Percentiles rank a stretch among this genome's conserved stretches.
phyloP scores from a whole-genome alignment of 2,113 vertebrate genomes.

The Phylloscopus trochiloides region DNA sequence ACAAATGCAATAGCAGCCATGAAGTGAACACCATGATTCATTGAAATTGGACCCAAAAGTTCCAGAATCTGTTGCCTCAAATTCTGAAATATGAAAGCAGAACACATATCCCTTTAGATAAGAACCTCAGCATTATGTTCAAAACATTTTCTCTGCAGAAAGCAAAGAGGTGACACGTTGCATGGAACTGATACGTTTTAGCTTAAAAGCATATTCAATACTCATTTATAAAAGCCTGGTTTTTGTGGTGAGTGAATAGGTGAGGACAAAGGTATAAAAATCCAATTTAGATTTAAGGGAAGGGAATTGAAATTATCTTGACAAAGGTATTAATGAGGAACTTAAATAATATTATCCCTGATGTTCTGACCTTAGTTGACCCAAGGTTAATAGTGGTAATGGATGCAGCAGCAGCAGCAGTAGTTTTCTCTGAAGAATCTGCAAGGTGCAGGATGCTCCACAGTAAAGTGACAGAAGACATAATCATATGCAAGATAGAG shows the following conservation, averaged over 20 bases:
- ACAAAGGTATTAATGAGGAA: not conserved
- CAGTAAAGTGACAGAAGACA: slow-evolving; percentile 94
- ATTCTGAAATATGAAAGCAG: slow-evolving; percentile 76
- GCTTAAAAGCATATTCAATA: not conserved
- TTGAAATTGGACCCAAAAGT: slow-evolving; percentile 94
- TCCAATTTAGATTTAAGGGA: not conserved
- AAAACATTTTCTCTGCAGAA: not conserved
- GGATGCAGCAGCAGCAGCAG: slow-evolving; percentile 83
- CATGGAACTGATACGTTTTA: not conserved
- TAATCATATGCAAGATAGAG: slow-evolving; percentile 95
- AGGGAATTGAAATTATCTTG: not conserved
- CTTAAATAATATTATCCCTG: not conserved
- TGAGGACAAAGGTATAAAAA: not conserved
- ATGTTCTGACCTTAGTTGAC: slow-evolving; percentile 88
- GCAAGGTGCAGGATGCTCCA: slow-evolving; percentile 93
- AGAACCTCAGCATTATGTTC: not conserved
- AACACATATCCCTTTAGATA: not conserved
- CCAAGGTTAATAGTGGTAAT: slow-evolving; percentile 95
- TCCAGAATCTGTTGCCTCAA: slow-evolving; percentile 96
- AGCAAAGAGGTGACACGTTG: not conserved
- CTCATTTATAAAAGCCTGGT: not conserved
- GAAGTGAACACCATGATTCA: slow-evolving; percentile 98
- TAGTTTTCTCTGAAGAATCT: slow-evolving; percentile 87
- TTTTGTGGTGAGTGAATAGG: not conserved
- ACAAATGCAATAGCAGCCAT: slow-evolving; percentile 98